phyloP scores from a whole-genome alignment of 1,140 invertebrate genomes.

The Drosophila sechellia region DNA sequence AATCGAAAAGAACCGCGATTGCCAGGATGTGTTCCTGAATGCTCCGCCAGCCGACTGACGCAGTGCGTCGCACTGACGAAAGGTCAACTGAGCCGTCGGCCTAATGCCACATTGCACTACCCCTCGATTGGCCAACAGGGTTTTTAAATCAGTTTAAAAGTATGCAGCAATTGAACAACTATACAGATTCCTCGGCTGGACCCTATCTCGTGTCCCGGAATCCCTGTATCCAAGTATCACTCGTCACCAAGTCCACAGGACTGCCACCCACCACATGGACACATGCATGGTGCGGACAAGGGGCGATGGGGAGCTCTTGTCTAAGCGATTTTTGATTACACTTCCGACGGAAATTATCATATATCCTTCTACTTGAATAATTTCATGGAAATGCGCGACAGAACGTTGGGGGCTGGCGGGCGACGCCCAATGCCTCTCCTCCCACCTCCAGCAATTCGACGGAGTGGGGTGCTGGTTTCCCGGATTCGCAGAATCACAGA shows the following conservation, averaged over 20 bases:
- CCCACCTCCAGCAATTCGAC: background rate
- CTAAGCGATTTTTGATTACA: constrained; percentile 85
- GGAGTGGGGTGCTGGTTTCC: background rate
- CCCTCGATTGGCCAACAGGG: no score
- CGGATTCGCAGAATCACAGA: background rate
- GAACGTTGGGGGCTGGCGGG: background rate
- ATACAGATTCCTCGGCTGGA: background rate
- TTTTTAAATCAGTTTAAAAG: no score
- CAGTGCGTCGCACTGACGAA: constrained; percentile 3
- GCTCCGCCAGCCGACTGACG: constrained; percentile 5
- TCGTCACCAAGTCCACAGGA: background rate
- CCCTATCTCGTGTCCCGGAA: no score
- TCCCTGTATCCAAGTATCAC: no score
- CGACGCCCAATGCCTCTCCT: no score
- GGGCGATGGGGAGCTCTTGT: constrained; percentile 39
- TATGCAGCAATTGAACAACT: background rate
- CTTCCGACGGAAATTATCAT: constrained; percentile 85
- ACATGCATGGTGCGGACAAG: constrained; percentile 1
- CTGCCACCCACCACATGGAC: background rate
- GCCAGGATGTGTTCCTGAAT: constrained; percentile 36
- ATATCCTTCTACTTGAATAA: constrained; percentile 85
- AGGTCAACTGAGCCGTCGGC: constrained; percentile 1
- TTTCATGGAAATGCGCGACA: constrained; percentile 74
- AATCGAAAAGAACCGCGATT: constrained; percentile 60
- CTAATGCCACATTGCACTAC: no score